Evolutionary conservation across 2,888 invertebrate genomes (phyloP).

Genomic region (Hofmannophila pseudospretella): DNA sequence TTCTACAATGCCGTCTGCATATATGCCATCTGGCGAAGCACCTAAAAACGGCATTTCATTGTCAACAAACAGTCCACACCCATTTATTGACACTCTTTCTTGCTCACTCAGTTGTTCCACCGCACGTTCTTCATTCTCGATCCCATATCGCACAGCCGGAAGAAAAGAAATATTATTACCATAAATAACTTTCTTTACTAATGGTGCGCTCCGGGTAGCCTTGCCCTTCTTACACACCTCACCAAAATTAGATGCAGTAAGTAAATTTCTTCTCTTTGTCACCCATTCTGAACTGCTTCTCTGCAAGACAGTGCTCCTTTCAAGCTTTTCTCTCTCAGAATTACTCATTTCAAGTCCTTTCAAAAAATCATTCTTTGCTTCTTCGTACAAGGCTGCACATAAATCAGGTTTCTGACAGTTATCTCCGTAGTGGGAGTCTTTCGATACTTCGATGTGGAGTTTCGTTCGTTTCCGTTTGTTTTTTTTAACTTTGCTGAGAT

Average conservation of each 20-base stretch:
- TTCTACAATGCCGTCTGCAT: slow-evolving; percentile 12
- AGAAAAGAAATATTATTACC: slow-evolving; percentile 6
- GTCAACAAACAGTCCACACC: slow-evolving; percentile 15
- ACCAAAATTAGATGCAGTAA: slow-evolving; percentile 11
- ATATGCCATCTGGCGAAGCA: slow-evolving; percentile 9
- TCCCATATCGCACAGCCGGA: slow-evolving; percentile 9
- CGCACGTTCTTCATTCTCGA: slow-evolving; percentile 9
- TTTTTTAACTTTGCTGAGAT: neutral
- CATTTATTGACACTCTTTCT: slow-evolving; percentile 5
- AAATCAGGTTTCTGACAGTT: slow-evolving; percentile 3
- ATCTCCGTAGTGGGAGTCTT: slow-evolving; percentile 1
- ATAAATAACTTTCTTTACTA: slow-evolving; percentile 12
- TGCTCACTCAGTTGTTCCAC: slow-evolving; percentile 8
- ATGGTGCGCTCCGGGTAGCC: slow-evolving; percentile 4
- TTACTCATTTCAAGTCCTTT: neutral
- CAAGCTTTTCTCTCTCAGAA: slow-evolving; percentile 4
- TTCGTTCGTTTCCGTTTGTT: neutral
- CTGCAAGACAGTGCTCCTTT: slow-evolving; percentile 9
- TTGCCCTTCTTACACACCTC: slow-evolving; percentile 9
- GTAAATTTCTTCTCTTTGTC: slow-evolving; percentile 6
- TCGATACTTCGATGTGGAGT: too few relatives aligned
- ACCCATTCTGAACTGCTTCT: slow-evolving; percentile 10
- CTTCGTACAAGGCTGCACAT: neutral
- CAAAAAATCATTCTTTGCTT: slow-evolving; percentile 2
- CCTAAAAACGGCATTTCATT: slow-evolving; percentile 10